Evolutionary conservation across 2,888 invertebrate genomes (phyloP), one percentile per base, ranked within the genome.

Genomic region (Anagyrus pseudococci): DNA sequence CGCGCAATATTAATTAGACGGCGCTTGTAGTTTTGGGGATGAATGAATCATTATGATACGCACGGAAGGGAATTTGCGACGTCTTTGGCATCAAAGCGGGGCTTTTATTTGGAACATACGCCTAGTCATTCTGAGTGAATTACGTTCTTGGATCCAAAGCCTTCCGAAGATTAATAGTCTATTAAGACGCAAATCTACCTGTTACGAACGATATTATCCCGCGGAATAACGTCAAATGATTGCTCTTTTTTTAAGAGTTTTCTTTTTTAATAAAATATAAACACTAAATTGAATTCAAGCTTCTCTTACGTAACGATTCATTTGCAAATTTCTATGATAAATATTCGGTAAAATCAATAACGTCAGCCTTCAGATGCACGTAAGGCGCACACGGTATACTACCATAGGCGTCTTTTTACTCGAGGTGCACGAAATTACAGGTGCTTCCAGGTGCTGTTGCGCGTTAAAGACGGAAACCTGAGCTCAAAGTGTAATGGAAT

Each of bases 401-500:
- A 29, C 10, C 6, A 29, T 37, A 10, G 33, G 8, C 8, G 33
- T 37, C 33, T 37, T 37, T 37, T 10, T n/a, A n/a, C n/a, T 13
- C 8, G 33, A 13, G 13, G 33, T 8, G 33, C 33, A 15, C 33
- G 15, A 37, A 13, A 37, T 37, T 15, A 15, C 33, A 37, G 33
- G 33, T 37, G 33, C 33, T 37, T 37, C 33, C n/a, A n/a, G 33
- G 33, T 37, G 33, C 8, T 15, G 10, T 43, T 37, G 33, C 8
- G 33, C 33, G 33, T 8, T 15, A 8, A 57, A 47, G 33, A 53
- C 23, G 23, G 22, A 23, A 13, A 17, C n/a, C 7, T 13, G 19
- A 13, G 57, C 43, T 50, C 37, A 2, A 37, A 25, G 13, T 37
- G 33, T 50, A 61, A 61, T 56, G 55, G 22, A 7, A 44, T 56